Percentiles rank a stretch among this genome's conserved stretches.
phyloP scores from a whole-genome alignment of 2,888 invertebrate species.

The Tenthredo livida region DNA sequence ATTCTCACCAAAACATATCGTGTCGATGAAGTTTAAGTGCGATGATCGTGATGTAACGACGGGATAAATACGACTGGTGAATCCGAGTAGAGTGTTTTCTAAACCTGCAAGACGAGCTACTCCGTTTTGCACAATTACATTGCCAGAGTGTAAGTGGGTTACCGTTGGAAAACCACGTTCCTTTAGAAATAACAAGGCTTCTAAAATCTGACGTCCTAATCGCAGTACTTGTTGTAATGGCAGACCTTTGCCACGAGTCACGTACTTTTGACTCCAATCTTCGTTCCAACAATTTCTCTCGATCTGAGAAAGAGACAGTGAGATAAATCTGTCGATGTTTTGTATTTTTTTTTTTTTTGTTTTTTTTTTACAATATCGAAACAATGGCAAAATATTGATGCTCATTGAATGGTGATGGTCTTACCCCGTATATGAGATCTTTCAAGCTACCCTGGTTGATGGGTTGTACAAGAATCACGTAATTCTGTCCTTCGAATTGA shows the following conservation, averaged over 20 bases:
- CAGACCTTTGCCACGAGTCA: slow-evolving; percentile 84
- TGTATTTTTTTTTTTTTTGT: no score
- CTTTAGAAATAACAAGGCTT: slow-evolving; percentile 91
- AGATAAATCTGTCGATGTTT: no score
- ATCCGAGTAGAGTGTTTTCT: slow-evolving; percentile 91
- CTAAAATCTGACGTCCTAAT: slow-evolving; percentile 92
- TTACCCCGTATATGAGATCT: slow-evolving; percentile 93
- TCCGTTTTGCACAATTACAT: slow-evolving; percentile 94
- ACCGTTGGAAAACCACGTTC: slow-evolving; percentile 94
- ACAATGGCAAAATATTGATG: no score
- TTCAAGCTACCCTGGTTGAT: slow-evolving; percentile 93
- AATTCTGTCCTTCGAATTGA: slow-evolving; percentile 78
- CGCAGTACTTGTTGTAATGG: slow-evolving; percentile 91
- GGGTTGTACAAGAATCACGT: slow-evolving; percentile 89
- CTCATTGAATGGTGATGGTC: no score
- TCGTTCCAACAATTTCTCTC: slow-evolving; percentile 87
- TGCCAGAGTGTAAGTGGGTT: slow-evolving; percentile 93
- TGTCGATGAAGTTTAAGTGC: slow-evolving; percentile 81
- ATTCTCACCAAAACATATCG: slow-evolving; percentile 85
- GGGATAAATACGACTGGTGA: slow-evolving; percentile 82
- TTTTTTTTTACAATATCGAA: slow-evolving; percentile 33
- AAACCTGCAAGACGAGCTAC: slow-evolving; percentile 93
- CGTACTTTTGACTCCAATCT: slow-evolving; percentile 89
- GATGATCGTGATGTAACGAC: slow-evolving; percentile 79
- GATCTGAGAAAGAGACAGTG: slow-evolving; percentile 77